Percentiles rank a stretch among this genome's conserved stretches.
Conservation (phyloP, 2,888 invertebrate genomes). For the Lasioglossum leucozonium region DNA sequence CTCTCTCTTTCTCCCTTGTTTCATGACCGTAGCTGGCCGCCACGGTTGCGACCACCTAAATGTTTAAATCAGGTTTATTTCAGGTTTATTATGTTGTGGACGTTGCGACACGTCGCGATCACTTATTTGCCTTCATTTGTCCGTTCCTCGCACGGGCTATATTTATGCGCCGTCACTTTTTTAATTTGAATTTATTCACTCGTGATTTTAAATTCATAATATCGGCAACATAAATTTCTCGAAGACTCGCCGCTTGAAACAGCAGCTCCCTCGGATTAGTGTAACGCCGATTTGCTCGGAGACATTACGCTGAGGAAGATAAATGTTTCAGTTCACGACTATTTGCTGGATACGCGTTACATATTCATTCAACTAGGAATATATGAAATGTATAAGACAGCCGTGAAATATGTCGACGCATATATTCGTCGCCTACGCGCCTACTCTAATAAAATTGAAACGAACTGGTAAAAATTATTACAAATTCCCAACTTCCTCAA, state of each 20-base stretch:
- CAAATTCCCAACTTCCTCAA: background rate
- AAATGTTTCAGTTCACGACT: background rate
- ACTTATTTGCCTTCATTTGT: constrained; percentile 20
- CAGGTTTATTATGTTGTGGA: constrained; percentile 21
- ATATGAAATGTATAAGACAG: background rate
- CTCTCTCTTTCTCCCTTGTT: background rate
- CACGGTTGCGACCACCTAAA: background rate
- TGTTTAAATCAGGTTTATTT: constrained; percentile 3
- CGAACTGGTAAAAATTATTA: background rate
- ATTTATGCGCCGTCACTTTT: background rate
- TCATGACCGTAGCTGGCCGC: constrained; percentile 22
- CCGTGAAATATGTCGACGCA: background rate
- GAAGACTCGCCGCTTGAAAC: background rate
- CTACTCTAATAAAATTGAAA: background rate
- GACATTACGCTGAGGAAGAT: background rate
- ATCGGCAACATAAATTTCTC: background rate
- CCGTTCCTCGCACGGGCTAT: background rate
- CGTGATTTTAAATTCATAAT: background rate
- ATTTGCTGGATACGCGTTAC: background rate
- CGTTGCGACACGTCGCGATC: background rate
- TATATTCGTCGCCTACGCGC: background rate
- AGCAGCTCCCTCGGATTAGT: background rate
- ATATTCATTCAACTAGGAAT: background rate
- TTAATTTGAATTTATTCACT: constrained; percentile 12
- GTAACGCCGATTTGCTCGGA: background rate